These are phyloP conservation scores for Andrena flavipes DNA, from an alignment of 2,888 invertebrate species.

Conservation along the genomic window DNA sequence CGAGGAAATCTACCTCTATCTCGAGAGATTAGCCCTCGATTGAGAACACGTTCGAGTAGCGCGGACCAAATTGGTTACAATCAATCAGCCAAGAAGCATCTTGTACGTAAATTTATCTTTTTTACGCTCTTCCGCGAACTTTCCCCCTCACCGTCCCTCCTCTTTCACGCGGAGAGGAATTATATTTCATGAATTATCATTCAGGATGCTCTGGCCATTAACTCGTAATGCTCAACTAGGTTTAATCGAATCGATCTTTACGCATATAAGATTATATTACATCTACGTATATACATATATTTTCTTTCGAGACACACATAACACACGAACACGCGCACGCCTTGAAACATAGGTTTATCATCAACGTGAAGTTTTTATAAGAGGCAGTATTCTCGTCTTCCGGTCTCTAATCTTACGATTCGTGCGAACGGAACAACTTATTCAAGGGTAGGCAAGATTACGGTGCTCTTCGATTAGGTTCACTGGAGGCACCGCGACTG, in stretches of 20 bases:
- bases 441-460: neutral
- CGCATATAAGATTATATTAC: slow-evolving; percentile 41
- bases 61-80: slow-evolving; percentile 82
- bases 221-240: slow-evolving; percentile 83
- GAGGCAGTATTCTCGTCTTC: slow-evolving; percentile 25
- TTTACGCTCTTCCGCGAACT: slow-evolving; percentile 21
- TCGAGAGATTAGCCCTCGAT: slow-evolving; percentile 84
- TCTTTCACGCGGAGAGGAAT: neutral
- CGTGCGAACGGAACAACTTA: neutral
- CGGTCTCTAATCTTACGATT: slow-evolving; percentile 3
- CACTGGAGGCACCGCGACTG: too few species aligned
- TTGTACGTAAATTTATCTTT: slow-evolving; percentile 52
- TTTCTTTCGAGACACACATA: too few species aligned
- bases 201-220: slow-evolving; percentile 82
- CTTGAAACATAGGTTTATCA: neutral
- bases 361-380: slow-evolving; percentile 13
- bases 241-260: slow-evolving; percentile 79
- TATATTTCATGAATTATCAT: slow-evolving; percentile 3
- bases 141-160: neutral
- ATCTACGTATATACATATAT: neutral
- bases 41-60: slow-evolving; percentile 74
- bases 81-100: slow-evolving; percentile 83
- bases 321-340: too few species aligned
- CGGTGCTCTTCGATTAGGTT: neutral
- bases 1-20: slow-evolving; percentile 94